phyloP scores from a whole-genome alignment of 2,888 invertebrate species.

The Pyrgus malvae region DNA sequence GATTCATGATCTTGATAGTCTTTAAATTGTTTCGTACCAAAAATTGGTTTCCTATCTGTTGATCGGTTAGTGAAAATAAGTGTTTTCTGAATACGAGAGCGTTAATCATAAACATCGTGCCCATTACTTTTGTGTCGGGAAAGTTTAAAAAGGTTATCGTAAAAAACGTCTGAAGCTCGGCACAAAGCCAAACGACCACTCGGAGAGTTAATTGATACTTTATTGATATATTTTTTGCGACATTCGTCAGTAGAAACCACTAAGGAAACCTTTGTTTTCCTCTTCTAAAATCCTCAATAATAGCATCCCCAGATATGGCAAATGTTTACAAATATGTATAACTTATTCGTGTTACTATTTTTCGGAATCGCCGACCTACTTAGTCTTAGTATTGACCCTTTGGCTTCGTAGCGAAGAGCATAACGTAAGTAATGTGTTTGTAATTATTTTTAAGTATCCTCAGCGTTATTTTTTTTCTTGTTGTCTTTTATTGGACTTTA shows the following conservation, averaged over 20 bases:
- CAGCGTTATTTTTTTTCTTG: no score
- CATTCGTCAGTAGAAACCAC: neutral
- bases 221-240: constrained; percentile 8
- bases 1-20: constrained; percentile 26
- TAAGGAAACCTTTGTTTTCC: neutral
- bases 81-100: constrained; percentile 23
- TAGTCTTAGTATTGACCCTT: no score
- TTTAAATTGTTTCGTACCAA: constrained; percentile 24
- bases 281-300: no score
- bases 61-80: constrained; percentile 21
- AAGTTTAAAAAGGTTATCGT: constrained; percentile 26
- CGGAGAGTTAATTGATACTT: constrained; percentile 20
- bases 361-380: no score
- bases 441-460: no score
- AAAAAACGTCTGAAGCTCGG: constrained; percentile 20
- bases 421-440: no score
- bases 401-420: no score
- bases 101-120: constrained; percentile 26
- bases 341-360: no score
- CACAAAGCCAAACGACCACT: constrained; percentile 23
- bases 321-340: no score
- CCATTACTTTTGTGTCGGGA: constrained; percentile 25
- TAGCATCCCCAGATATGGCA: no score
- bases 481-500: no score
- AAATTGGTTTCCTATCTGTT: constrained; percentile 22